Conservation (phyloP, 2,113 vertebrate genomes). For the Apus apus region DNA sequence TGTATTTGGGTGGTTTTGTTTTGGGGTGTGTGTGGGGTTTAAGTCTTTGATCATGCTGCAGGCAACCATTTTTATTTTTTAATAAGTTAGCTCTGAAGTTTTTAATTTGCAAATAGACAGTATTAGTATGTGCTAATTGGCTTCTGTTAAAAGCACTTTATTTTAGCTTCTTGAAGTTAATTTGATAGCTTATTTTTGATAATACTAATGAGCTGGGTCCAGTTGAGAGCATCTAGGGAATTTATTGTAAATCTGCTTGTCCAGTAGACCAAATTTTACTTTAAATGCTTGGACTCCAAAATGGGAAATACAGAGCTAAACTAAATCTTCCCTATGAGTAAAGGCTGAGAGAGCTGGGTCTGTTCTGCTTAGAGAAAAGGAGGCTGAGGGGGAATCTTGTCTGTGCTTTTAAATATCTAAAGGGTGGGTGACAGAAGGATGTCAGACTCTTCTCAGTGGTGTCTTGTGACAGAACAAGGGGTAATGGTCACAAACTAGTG, state of each 20-base stretch:
- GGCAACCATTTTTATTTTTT: background rate
- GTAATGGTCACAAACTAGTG: no score
- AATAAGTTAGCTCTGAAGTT: background rate
- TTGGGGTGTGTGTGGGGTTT: background rate
- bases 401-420: no score
- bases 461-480: no score
- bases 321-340: background rate
- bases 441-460: no score
- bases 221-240: background rate
- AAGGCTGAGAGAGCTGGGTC: no score
- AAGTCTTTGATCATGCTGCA: background rate
- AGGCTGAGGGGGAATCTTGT: no score
- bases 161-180: constrained; percentile 2
- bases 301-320: background rate
- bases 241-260: background rate
- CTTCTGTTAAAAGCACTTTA: background rate
- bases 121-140: background rate
- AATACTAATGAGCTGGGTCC: background rate
- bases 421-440: no score
- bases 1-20: background rate
- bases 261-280: background rate
- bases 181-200: background rate
- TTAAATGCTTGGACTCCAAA: background rate
- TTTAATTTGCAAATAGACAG: background rate
- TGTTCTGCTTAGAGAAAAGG: no score